A percentile compares a stretch with the other conserved stretches of the same genome.
Evolutionary conservation across 2,888 invertebrate genomes (phyloP).

Genomic region (Heliconius aoede): DNA sequence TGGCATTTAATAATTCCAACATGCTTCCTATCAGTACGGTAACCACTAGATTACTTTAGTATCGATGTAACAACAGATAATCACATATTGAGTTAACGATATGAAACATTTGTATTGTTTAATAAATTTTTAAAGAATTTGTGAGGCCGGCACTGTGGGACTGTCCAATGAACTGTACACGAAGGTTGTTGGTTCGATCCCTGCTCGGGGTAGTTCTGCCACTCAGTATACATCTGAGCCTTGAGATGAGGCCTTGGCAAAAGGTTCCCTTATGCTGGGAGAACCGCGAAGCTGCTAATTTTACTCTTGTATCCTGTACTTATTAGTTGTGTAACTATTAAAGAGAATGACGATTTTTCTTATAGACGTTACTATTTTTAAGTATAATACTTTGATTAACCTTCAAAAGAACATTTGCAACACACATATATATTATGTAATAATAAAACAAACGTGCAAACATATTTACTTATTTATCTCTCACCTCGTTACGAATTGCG

Average conservation of each 20-base stretch:
- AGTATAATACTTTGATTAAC: neutral
- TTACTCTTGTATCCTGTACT: neutral
- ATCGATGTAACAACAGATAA: slow-evolving; percentile 52
- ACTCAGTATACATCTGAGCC: no score
- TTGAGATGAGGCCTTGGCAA: no score
- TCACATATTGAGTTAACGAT: slow-evolving; percentile 62
- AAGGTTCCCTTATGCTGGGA: no score
- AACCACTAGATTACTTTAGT: slow-evolving; percentile 30
- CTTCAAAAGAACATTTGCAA: neutral
- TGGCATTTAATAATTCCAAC: slow-evolving; percentile 29
- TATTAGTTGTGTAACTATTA: neutral
- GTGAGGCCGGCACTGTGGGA: no score
- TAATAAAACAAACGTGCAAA: slow-evolving; percentile 13
- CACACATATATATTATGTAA: slow-evolving; percentile 16
- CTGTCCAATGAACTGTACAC: no score
- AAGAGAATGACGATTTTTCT: neutral
- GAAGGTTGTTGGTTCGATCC: no score
- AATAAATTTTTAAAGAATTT: neutral
- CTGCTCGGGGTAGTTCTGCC: no score
- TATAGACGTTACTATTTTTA: neutral
- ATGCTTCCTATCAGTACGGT: slow-evolving; percentile 27
- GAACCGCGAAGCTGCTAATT: no score
- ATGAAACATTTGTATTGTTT: neutral
- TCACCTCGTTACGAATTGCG: slow-evolving; percentile 38
- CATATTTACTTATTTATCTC: slow-evolving; percentile 35